Percentiles rank a stretch among this genome's conserved stretches.
Evolutionary conservation across 2,113 vertebrate species (phyloP).

Genomic region (Steatornis caripensis): DNA sequence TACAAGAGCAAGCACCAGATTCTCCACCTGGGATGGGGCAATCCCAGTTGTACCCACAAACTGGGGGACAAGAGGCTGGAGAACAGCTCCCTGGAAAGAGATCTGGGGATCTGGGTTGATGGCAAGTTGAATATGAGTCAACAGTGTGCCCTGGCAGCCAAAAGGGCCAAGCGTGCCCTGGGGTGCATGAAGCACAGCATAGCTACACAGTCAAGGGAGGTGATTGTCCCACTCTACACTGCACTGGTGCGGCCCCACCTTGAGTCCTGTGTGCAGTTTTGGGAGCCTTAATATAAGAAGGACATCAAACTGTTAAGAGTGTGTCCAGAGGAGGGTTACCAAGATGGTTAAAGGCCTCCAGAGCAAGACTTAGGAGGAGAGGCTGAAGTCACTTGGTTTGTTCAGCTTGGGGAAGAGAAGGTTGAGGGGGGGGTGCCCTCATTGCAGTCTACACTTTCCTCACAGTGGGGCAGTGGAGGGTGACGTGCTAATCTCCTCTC

Average conservation of each 20-base stretch:
- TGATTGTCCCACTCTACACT: neutral
- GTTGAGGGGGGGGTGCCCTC: neutral
- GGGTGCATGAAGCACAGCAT: neutral
- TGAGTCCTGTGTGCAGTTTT: fast-evolving
- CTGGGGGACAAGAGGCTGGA: neutral
- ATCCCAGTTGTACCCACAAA: neutral
- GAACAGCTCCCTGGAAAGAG: neutral
- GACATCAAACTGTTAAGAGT: neutral
- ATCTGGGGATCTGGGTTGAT: fast-evolving
- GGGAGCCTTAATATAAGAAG: fast-evolving
- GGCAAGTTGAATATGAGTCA: neutral
- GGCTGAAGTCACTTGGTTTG: neutral
- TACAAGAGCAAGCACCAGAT: neutral
- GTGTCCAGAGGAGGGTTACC: neutral
- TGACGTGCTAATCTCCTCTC: neutral
- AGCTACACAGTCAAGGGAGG: fast-evolving
- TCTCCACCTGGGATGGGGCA: fast-evolving
- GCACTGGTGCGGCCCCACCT: neutral
- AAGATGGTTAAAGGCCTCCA: neutral
- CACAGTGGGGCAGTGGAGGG: fast-evolving
- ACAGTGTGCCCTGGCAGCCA: neutral
- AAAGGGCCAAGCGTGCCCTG: fast-evolving
- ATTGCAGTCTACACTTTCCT: neutral
- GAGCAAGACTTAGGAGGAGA: neutral
- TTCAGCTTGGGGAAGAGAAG: neutral